A percentile compares a stretch with the other conserved stretches of the same genome.
These are phyloP conservation scores for Caenorhabditis sp. DNA, from an alignment of 2,888 invertebrate genomes.

Conservation along the genomic window DNA sequence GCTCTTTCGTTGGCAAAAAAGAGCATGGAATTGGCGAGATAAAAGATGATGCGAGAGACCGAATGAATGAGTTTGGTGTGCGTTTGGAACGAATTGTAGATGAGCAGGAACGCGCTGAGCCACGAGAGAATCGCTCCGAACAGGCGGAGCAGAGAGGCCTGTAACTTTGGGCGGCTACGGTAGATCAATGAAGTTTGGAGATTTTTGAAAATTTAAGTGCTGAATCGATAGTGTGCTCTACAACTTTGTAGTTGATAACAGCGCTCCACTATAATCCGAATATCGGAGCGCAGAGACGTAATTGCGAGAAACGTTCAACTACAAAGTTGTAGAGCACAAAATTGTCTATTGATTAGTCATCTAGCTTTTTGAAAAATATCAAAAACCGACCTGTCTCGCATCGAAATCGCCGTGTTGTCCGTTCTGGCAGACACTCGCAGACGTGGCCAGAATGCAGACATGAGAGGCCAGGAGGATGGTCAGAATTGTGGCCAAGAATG, in stretches of 20 bases:
- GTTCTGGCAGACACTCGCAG: constrained; percentile 38
- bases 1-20: constrained; percentile 61
- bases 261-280: too few species aligned
- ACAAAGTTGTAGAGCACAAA: too few species aligned
- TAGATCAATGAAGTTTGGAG: too few species aligned
- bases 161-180: too few species aligned
- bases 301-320: too few species aligned
- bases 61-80: constrained; percentile 50
- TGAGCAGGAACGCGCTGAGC: constrained; percentile 45
- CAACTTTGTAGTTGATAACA: background rate
- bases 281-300: too few species aligned
- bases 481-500: constrained; percentile 35
- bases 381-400: constrained; percentile 22
- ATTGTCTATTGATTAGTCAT: too few species aligned
- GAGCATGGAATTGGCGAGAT: constrained; percentile 52
- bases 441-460: constrained; percentile 34
- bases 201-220: background rate
- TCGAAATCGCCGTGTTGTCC: constrained; percentile 54
- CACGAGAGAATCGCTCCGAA: constrained; percentile 47
- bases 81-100: constrained; percentile 50
- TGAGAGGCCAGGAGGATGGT: constrained; percentile 44
- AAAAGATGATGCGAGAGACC: constrained; percentile 45
- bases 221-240: background rate
- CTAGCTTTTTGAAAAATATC: background rate
- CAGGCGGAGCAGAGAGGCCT: constrained; percentile 42